phyloP scores from a whole-genome alignment of 1,140 invertebrate species.

The Trichonephila clavipes region DNA sequence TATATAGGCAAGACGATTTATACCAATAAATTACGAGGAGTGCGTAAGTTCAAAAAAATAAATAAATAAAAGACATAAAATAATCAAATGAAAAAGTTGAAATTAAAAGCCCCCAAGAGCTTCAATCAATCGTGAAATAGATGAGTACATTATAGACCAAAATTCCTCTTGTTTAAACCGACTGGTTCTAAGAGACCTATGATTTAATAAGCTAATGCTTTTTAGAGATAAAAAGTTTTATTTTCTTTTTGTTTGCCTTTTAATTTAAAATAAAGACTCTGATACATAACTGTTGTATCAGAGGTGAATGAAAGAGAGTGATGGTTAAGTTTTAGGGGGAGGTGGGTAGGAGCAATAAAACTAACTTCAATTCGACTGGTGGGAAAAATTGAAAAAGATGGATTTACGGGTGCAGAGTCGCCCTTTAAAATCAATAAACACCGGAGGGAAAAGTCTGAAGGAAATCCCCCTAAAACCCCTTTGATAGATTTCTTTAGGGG shows the following conservation, averaged over 20 bases:
- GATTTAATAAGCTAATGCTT: neutral
- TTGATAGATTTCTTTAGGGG: constrained; percentile 53
- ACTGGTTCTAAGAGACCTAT: neutral
- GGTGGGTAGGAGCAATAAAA: constrained; percentile 12
- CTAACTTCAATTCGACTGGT: constrained; percentile 35
- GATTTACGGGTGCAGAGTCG: constrained; percentile 39
- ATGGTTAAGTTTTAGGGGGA: constrained; percentile 7
- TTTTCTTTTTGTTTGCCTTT: neutral
- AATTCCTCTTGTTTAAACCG: neutral
- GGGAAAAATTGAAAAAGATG: constrained; percentile 48
- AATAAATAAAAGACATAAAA: no score
- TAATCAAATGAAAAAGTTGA: no score
- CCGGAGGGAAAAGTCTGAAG: constrained; percentile 2
- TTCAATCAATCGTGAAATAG: no score
- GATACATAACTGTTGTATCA: neutral
- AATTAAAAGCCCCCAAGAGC: no score
- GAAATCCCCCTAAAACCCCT: constrained; percentile 49
- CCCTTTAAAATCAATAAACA: constrained; percentile 59
- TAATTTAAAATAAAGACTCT: neutral
- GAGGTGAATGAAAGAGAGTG: constrained; percentile 32
- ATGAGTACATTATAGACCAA: neutral
- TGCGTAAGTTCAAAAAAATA: no score
- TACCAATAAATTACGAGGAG: no score
- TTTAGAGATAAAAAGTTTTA: neutral
- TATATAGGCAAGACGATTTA: no score